These are phyloP conservation scores for Echinometra lucunter DNA, from an alignment of 53 echinoderm and acorn worm species.

Conservation along the genomic window DNA sequence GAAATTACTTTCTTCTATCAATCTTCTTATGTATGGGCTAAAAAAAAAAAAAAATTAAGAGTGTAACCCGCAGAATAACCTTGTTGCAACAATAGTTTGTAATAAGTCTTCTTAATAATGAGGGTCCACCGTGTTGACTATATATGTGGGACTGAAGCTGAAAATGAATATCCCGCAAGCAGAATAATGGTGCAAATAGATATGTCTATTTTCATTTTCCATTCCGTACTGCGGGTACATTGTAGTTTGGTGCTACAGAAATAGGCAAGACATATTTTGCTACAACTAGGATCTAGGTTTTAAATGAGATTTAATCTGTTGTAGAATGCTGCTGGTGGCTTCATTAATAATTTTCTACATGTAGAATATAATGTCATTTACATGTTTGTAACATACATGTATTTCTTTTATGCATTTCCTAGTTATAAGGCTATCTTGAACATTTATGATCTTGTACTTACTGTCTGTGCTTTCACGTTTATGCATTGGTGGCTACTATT, in stretches of 20 bases:
- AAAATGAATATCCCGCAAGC: not conserved
- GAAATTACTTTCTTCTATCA: no score
- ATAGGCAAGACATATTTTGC: not conserved
- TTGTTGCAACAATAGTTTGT: no score
- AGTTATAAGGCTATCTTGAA: not conserved
- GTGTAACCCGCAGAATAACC: no score
- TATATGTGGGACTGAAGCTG: no score
- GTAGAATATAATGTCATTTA: not conserved
- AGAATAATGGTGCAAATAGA: not conserved
- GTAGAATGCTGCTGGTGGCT: not conserved
- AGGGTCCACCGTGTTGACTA: no score
- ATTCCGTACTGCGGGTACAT: not conserved
- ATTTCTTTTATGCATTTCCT: conserved; percentile 7
- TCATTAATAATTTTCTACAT: not conserved
- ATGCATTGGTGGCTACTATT: conserved; percentile 19
- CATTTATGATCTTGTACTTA: not conserved
- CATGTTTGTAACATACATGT: not conserved
- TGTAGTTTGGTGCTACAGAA: not conserved
- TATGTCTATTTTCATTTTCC: not conserved
- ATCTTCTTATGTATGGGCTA: no score
- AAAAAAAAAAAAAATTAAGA: no score
- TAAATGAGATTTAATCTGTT: not conserved
- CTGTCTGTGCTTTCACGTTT: not conserved
- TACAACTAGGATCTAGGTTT: not conserved
- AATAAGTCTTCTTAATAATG: no score